Evolutionary conservation across 2,888 invertebrate species (phyloP), one percentile per base, ranked within the genome.

Genomic region (Lepetodrilus schrolli): DNA sequence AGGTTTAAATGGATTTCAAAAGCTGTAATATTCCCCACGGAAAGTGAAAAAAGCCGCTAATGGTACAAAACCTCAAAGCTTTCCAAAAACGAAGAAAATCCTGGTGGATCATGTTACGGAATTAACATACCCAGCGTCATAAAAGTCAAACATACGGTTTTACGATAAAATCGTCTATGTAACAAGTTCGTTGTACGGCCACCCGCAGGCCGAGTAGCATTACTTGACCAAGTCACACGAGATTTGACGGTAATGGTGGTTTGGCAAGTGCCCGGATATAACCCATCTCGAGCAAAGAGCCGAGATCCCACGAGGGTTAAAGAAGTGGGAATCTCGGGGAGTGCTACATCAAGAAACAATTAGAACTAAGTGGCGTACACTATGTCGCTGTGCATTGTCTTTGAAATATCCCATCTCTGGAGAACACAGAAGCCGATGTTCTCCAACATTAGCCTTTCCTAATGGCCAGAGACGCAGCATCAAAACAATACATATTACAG

Each of bases 181-280:
- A 30, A 58, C 58, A 58, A 58, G 30, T 58, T 58, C 30, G 30
- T 30, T 30, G 58, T 21, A 30, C 30, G 17, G 58, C 58, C 17
- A 30, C 58, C 58, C 58, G 58, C 58, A 58, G 58, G 7, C 34
- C 30, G 34, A 30, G 30, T 30, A 58, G 30, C 58, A 34, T 58
- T 58, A 58, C 58, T 58, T 58, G 58, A 58, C 68, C 47, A 43
- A 68, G 47, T 68, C 68, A 68, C 68, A 68, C 68, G 68, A 68
- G 68, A 68, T 68, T 68, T 68, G 68, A 10, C 43, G 26, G 68
- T 68, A 68, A 68, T 68, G 68, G 68, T 47, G 68, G 68, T 68
- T 68, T 47, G 43, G 21, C 68, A 68, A 68, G 23, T 38, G 68
- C 68, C 68, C 47, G 68, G 68, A 68, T 68, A 68, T 47, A 38